Base-by-base conservation (phyloP, 2,113 vertebrate genomes). In the Prochilodus magdalenae region DNA sequence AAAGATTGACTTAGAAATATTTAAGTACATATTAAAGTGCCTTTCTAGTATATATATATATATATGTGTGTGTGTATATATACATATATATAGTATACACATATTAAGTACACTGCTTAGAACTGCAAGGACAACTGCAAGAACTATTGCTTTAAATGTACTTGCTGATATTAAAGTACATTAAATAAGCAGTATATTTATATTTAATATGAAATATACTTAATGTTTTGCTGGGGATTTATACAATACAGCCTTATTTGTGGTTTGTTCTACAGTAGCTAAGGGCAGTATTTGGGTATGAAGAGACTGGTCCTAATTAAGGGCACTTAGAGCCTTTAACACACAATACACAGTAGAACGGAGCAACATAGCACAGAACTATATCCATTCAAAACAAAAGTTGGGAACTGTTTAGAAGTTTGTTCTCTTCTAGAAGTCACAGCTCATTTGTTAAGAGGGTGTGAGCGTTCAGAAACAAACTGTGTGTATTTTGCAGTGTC, bases 401-500 rank as follows among this genome's bases (percentile, higher is more conserved):
- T 30, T 33, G 29, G 10, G 3, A 3, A 13, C 33, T 72, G 40
- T 70, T 81, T 66, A 22, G 33, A 75, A 81, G 65, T 69, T 67
- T n/a, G n/a, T n/a, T 36, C 62, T 75, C 40, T 62, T 13, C 24
- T 49, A n/a, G 15, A 18, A 13, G 27, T 26, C 16, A 33, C 26
- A 53, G 30, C 15, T 1, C 22, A 26, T 71, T 44, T 24, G 82
- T 65, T 83, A 57, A 72, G 13, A 66, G 51, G 57, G 44, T 29
- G 49, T 36, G 11, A 73, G 60, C 27, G 47, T 80, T 70, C 63
- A 57, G 51, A 62, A 69, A 69, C 6, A 69, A 29, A 3, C 27
- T 27, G 27, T 66, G 71, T 26, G 33, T 73, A 51, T 73, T 77
- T 71, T 51, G 36, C 22, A 20, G 30, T 29, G 72, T 63, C 71